A percentile compares a stretch with the other conserved stretches of the same genome.
phyloP scores from a whole-genome alignment of 2,797 vertebrate species.

The Mus spretus region DNA sequence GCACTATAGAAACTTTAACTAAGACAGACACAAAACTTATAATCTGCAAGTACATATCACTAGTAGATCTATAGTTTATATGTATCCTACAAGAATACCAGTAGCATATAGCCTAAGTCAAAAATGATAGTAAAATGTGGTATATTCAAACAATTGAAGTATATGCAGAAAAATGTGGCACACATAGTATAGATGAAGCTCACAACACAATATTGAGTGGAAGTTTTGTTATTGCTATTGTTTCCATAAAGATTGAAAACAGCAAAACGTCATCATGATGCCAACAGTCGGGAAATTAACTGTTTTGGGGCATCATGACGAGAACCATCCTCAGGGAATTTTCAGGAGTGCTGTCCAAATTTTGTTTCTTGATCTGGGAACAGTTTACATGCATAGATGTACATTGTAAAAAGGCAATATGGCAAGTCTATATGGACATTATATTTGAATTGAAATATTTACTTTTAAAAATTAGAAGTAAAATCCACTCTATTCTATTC shows the following conservation, averaged over 20 bases:
- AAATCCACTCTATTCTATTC: conserved; percentile 6
- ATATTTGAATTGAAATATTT: conserved; percentile 22
- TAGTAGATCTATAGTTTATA: background rate
- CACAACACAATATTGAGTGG: background rate
- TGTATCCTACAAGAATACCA: background rate
- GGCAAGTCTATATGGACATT: background rate
- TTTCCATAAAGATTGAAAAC: conserved; percentile 15
- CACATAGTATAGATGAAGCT: background rate
- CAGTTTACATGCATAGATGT: background rate
- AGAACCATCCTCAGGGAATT: background rate
- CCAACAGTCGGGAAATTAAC: background rate
- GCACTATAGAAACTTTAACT: background rate
- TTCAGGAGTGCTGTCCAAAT: background rate
- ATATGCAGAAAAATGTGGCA: background rate
- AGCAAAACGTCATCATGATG: background rate
- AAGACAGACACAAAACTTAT: background rate
- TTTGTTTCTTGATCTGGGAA: conserved; percentile 7
- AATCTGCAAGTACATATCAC: background rate
- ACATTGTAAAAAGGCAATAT: conserved; percentile 31
- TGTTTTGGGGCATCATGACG: background rate
- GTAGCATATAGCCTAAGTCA: background rate
- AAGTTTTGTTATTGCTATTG: background rate
- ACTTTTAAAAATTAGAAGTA: conserved; percentile 26
- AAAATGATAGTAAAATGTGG: background rate
- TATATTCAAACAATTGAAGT: background rate